These are phyloP conservation scores for Esox niger DNA, from an alignment of 2,113 vertebrate genomes.

Conservation along the genomic window DNA sequence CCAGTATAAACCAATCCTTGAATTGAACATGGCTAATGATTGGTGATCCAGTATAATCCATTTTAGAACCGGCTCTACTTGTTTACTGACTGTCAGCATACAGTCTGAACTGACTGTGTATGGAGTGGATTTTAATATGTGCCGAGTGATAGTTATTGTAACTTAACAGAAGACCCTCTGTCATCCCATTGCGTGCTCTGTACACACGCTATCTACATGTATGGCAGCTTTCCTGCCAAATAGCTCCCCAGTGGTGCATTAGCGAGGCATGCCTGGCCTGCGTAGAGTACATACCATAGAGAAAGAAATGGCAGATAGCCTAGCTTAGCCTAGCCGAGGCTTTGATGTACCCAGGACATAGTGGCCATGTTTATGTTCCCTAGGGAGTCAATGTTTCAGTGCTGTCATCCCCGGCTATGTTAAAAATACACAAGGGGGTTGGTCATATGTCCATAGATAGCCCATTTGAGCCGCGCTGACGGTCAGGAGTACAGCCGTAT, in stretches of 20 bases:
- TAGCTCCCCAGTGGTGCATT: background rate
- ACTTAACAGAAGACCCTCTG: constrained; percentile 25
- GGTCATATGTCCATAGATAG: constrained; percentile 61
- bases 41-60: too few species aligned
- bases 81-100: too few species aligned
- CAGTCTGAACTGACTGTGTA: background rate
- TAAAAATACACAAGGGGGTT: constrained; percentile 64
- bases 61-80: too few species aligned
- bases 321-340: constrained; percentile 12
- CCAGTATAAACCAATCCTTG: too few species aligned
- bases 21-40: too few species aligned
- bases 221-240: background rate
- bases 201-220: constrained; percentile 32
- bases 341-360: constrained; percentile 49
- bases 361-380: constrained; percentile 44
- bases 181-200: constrained; percentile 15
- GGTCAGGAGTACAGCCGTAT: too few species aligned
- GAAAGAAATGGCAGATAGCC: constrained; percentile 26
- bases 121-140: constrained; percentile 2
- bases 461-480: constrained; percentile 53
- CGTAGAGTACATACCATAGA: constrained; percentile 33
- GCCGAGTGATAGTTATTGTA: background rate
- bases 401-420: constrained; percentile 43
- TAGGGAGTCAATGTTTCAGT: constrained; percentile 33
- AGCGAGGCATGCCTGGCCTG: constrained; percentile 30